A percentile compares a stretch with the other conserved stretches of the same genome.
Conservation (phyloP, 2,888 invertebrate genomes). For the Notocelia uddmanniana region DNA sequence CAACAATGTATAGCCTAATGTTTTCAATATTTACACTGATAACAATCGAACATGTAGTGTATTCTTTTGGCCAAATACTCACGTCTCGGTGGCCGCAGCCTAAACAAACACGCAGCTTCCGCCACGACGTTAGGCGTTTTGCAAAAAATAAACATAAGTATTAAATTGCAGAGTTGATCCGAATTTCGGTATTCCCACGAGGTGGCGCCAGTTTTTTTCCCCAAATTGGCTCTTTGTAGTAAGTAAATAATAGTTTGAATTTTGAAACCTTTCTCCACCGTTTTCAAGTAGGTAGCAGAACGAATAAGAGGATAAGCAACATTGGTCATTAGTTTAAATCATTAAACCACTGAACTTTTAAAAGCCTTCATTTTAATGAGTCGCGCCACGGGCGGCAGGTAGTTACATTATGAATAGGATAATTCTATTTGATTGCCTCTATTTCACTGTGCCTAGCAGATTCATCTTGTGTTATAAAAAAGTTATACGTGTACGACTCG, state of each 20-base stretch:
- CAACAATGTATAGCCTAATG: constrained; percentile 44
- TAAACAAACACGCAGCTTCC: constrained; percentile 80
- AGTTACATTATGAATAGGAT: too few relatives aligned
- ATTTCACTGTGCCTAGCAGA: too few relatives aligned
- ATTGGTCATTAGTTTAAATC: constrained; percentile 1
- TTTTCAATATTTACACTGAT: constrained; percentile 63
- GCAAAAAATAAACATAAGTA: constrained; percentile 74
- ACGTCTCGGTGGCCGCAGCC: constrained; percentile 75
- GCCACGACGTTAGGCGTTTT: constrained; percentile 72
- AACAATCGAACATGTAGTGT: constrained; percentile 65
- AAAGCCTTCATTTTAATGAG: background rate
- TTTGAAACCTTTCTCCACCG: constrained; percentile 33
- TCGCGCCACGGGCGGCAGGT: too few relatives aligned
- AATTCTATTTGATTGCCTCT: too few relatives aligned
- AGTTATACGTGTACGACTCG: too few relatives aligned
- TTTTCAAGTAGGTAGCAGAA: constrained; percentile 3
- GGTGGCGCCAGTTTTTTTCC: constrained; percentile 72
- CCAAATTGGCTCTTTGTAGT: constrained; percentile 54
- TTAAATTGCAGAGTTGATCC: constrained; percentile 67
- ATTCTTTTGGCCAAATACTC: constrained; percentile 68
- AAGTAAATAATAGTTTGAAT: constrained; percentile 41
- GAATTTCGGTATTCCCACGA: constrained; percentile 63
- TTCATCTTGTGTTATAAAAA: too few relatives aligned
- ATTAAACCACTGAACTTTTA: background rate
- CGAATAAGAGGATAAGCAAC: constrained; percentile 1